phyloP scores from a whole-genome alignment of 2,113 vertebrate species.

The Urocynchramus pylzowi region DNA sequence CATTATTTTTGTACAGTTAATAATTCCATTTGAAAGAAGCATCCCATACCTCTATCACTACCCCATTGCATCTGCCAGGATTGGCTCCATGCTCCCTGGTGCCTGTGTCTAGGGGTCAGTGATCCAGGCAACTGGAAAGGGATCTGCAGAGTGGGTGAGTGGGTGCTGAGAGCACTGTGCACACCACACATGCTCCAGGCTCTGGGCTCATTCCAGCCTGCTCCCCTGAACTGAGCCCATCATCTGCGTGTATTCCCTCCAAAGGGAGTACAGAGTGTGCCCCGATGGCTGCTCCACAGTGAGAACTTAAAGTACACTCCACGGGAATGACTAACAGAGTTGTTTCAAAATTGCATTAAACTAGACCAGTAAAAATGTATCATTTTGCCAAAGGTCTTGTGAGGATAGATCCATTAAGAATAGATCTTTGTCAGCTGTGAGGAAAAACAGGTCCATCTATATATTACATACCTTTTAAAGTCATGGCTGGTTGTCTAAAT shows the following conservation, averaged over 20 bases:
- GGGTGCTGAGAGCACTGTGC: background rate
- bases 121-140: background rate
- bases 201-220: background rate
- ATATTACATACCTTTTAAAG: background rate
- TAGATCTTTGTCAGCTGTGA: background rate
- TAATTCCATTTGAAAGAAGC: background rate
- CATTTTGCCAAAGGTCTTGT: background rate
- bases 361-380: background rate
- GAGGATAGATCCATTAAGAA: background rate
- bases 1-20: background rate
- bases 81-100: background rate
- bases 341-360: background rate
- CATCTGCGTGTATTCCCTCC: background rate
- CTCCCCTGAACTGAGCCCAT: background rate
- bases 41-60: background rate
- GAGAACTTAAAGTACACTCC: background rate
- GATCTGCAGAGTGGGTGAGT: background rate
- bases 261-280: background rate
- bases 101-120: background rate
- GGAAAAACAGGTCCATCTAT: background rate
- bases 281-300: background rate
- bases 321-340: background rate
- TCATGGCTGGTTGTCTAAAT: background rate
- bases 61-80: background rate
- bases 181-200: fast-evolving